phyloP scores from a whole-genome alignment of 2,888 invertebrate genomes.

The Achlya flavicornis region DNA sequence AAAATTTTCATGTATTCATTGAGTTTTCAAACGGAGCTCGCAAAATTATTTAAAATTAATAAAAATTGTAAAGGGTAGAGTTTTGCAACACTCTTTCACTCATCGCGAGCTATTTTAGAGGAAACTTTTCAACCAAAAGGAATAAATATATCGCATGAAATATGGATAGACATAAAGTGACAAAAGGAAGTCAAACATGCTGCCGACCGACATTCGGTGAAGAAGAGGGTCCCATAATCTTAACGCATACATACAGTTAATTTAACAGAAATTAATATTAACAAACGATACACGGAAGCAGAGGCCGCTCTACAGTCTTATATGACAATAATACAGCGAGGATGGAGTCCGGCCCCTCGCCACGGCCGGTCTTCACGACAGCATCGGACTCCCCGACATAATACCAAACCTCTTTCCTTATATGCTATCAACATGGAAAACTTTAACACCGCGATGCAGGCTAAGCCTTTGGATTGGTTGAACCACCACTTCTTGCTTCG shows the following conservation, averaged over 20 bases:
- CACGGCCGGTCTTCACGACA: constrained; percentile 77
- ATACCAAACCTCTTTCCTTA: constrained; percentile 26
- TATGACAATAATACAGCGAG: constrained; percentile 63
- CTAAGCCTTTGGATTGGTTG: constrained; percentile 56
- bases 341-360: constrained; percentile 81
- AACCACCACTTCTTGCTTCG: constrained; percentile 42
- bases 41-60: too few species aligned
- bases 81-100: neutral
- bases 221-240: constrained; percentile 82
- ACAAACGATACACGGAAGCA: constrained; percentile 82
- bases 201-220: constrained; percentile 73
- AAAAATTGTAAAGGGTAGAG: neutral
- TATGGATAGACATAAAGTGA: constrained; percentile 2
- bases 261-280: constrained; percentile 81
- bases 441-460: constrained; percentile 65
- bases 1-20: constrained; percentile 3
- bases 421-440: constrained; percentile 51
- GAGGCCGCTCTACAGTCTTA: constrained; percentile 73
- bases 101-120: neutral
- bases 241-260: constrained; percentile 84
- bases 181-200: constrained; percentile 83
- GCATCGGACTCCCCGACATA: constrained; percentile 76
- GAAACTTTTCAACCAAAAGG: neutral
- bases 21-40: neutral
- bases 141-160: neutral